Base-by-base conservation (phyloP, 2,888 invertebrate species). In the Teleogryllus oceanicus region DNA sequence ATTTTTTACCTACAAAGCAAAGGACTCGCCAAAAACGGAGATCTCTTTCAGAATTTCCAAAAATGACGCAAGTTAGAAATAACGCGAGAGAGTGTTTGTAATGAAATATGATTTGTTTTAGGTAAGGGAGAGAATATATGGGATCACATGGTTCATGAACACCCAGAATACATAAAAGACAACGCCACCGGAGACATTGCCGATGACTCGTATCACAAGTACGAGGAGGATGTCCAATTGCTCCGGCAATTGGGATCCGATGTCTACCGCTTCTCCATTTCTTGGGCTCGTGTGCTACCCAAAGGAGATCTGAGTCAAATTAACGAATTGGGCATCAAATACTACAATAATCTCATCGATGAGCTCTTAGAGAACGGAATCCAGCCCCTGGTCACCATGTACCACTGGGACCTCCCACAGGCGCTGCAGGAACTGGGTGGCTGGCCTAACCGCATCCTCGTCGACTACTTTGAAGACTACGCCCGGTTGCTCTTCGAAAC, bases 371-470 rank as follows among this genome's bases (percentile, higher is more conserved):
- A 3, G 12, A 62, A 62, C 12, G 62, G 16, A 4, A 62, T 62
- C n/a, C 1, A 11, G 62, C 62, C 62, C 0, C 16, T 62, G 13
- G 62, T 80, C 16, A 87, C 87, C 50, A 81, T 84, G 51, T 83
- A 82, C 75, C 84, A 83, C 62, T 83, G 89, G 88, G 90, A 91
- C 83, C 84, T 90, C 75, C 90, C 90, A 0, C 87, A 88, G 80
- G 86, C 87, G 77, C 85, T 12, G 5, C 79, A 84, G 85, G 80
- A 86, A 84, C 85, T 91, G 11, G 92, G 92, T 0, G 92, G 92
- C 2, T 93, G 92, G 91, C 88, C 90, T 0, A 93, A 92, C 85
- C 89, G 90, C 0, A 89, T 91, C 83, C 90, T 93, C 5, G 89
- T 91, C 20, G 90, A 92, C 50, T 89, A 90, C 82, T 93, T 90